Percentiles rank a stretch among this genome's conserved stretches.
These are phyloP conservation scores for Diadophis punctatus DNA, from an alignment of 2,113 vertebrate species.

Conservation along the genomic window DNA sequence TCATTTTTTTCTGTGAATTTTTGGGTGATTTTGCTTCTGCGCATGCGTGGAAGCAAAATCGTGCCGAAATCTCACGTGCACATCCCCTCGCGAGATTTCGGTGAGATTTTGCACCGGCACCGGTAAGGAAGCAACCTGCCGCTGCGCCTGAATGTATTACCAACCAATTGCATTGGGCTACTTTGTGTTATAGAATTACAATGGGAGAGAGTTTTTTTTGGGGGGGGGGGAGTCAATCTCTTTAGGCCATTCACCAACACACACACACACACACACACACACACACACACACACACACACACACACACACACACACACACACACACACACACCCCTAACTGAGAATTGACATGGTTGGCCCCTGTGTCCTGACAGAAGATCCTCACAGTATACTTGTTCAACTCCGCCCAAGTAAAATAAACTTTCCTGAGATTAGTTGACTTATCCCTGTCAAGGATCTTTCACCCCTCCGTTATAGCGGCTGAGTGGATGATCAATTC, in stretches of 20 bases:
- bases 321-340: neutral
- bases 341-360: neutral
- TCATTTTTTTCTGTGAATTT: too few relatives aligned
- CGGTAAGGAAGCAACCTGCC: too few relatives aligned
- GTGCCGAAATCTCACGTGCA: too few relatives aligned
- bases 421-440: slow-evolving; percentile 70
- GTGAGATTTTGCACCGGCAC: too few relatives aligned
- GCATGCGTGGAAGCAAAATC: too few relatives aligned
- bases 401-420: slow-evolving; percentile 67
- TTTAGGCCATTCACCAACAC: neutral
- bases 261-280: neutral
- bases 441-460: slow-evolving; percentile 67
- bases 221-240: too few relatives aligned
- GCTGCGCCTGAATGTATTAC: too few relatives aligned
- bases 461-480: slow-evolving; percentile 62
- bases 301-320: neutral
- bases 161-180: neutral
- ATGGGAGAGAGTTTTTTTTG: neutral
- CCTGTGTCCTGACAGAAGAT: slow-evolving; percentile 12
- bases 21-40: too few relatives aligned
- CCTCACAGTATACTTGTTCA: slow-evolving; percentile 62
- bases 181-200: neutral
- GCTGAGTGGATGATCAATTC: slow-evolving; percentile 69
- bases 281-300: neutral
- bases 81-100: too few relatives aligned